A percentile compares a stretch with the other conserved stretches of the same genome.
Evolutionary conservation across 2,797 vertebrate genomes (phyloP).

Genomic region (Cossypha dichroa): DNA sequence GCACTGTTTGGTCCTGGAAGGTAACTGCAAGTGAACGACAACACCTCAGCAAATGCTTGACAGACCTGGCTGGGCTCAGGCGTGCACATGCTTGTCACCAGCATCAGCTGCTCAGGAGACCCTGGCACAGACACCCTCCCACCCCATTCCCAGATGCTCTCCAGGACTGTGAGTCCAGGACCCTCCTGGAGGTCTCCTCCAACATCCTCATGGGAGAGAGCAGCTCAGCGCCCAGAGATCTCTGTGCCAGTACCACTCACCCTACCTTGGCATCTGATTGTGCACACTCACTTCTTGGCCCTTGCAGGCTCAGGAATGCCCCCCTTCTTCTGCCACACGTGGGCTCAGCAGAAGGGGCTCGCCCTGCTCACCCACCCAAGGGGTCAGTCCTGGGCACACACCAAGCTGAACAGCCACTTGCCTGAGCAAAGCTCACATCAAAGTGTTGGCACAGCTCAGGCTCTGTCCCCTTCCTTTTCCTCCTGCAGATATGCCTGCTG

Average conservation of each 20-base stretch:
- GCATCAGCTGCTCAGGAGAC: conserved; percentile 43
- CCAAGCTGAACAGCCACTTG: neutral
- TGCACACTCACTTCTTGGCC: neutral
- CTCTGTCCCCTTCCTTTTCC: neutral
- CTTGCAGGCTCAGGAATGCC: neutral
- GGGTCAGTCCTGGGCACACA: neutral
- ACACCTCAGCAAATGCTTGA: conserved; percentile 47
- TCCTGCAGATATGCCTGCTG: neutral
- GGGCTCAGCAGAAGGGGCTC: neutral
- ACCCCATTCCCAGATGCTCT: neutral
- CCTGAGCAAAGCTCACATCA: neutral
- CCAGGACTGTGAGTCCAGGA: neutral
- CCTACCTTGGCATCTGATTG: conserved; percentile 21
- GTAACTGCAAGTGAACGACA: conserved; percentile 58
- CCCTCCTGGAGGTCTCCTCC: neutral
- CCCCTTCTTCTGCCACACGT: neutral
- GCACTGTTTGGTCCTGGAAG: conserved; percentile 59
- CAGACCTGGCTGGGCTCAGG: conserved; percentile 21
- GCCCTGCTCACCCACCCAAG: neutral
- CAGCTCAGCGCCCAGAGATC: neutral
- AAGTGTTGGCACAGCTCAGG: neutral
- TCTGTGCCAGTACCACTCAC: conserved; percentile 23
- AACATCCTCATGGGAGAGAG: neutral
- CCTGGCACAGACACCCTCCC: conserved; percentile 9
- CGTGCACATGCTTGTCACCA: conserved; percentile 41